Evolutionary conservation across 2,113 vertebrate species (phyloP).

Genomic region (Kryptolebias marmoratus): DNA sequence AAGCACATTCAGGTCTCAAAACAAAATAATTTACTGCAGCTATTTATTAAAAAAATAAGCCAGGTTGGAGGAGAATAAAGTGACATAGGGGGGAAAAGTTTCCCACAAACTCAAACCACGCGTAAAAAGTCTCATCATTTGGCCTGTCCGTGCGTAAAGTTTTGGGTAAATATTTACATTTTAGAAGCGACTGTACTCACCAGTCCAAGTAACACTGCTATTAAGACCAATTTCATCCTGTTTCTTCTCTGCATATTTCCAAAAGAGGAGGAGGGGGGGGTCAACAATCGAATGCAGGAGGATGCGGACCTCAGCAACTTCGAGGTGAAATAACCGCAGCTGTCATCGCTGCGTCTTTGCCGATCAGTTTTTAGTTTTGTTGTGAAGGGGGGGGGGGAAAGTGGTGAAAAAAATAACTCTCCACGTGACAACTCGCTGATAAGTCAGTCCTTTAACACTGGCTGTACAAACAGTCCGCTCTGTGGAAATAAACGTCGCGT

Average conservation of each 20-base stretch:
- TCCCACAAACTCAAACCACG: background rate
- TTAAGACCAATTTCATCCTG: constrained; percentile 66
- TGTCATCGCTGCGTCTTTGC: constrained; percentile 52
- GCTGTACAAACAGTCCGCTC: constrained; percentile 24
- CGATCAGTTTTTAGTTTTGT: constrained; percentile 6
- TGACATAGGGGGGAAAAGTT: background rate
- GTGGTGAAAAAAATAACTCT: background rate
- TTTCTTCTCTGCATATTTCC: constrained; percentile 37
- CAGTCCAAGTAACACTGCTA: constrained; percentile 67
- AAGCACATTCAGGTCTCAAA: no score
- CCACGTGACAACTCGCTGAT: background rate
- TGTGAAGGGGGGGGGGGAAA: background rate
- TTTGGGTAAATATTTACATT: background rate
- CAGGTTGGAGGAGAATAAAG: background rate
- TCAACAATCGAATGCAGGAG: constrained; percentile 29
- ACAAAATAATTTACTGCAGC: background rate
- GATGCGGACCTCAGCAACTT: constrained; percentile 54
- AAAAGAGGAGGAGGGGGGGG: no score
- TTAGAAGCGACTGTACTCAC: constrained; percentile 63
- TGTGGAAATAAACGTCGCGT: background rate
- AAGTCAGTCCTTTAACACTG: constrained; percentile 7
- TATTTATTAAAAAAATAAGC: background rate
- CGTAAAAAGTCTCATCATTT: no score
- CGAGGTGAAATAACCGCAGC: constrained; percentile 12
- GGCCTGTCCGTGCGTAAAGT: constrained; percentile 1